phyloP scores from a whole-genome alignment of 2,888 invertebrate genomes.

The Onchidella celtica region DNA sequence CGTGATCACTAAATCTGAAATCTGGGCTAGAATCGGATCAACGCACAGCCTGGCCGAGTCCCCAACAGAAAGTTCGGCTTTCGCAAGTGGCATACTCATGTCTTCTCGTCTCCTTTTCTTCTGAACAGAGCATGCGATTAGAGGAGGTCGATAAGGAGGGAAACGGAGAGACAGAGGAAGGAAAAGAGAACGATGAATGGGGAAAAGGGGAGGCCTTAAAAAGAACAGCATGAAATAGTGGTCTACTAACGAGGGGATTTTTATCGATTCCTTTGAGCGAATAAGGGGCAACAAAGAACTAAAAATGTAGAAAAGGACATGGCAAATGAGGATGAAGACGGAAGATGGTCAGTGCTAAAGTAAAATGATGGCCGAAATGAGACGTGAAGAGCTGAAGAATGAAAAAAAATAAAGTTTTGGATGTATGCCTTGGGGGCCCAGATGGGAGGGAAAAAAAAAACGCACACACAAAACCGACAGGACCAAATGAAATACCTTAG shows the following conservation, averaged over 20 bases:
- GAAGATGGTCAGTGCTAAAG: neutral
- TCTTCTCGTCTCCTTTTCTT: too few relatives aligned
- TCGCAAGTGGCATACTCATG: too few relatives aligned
- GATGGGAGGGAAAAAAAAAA: too few relatives aligned
- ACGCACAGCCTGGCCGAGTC: too few relatives aligned
- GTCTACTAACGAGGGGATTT: neutral
- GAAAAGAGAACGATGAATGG: constrained; percentile 3
- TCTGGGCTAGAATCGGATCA: too few relatives aligned
- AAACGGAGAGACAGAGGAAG: constrained; percentile 19
- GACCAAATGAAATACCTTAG: too few relatives aligned
- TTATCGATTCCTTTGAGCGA: neutral
- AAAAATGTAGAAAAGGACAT: neutral
- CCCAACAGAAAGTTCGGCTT: too few relatives aligned
- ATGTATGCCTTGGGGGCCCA: too few relatives aligned
- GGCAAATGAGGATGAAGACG: neutral
- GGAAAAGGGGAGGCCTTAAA: neutral
- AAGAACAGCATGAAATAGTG: neutral
- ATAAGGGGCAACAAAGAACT: neutral
- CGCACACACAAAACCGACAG: too few relatives aligned
- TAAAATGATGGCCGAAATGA: neutral
- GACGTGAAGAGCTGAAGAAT: neutral
- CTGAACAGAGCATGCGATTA: too few relatives aligned
- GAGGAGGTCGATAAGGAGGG: neutral
- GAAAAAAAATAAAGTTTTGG: neutral
- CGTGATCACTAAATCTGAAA: too few relatives aligned